A percentile compares a stretch with the other conserved stretches of the same genome.
These are phyloP conservation scores for Limanda limanda DNA, from an alignment of 2,113 vertebrate species.

Conservation along the genomic window DNA sequence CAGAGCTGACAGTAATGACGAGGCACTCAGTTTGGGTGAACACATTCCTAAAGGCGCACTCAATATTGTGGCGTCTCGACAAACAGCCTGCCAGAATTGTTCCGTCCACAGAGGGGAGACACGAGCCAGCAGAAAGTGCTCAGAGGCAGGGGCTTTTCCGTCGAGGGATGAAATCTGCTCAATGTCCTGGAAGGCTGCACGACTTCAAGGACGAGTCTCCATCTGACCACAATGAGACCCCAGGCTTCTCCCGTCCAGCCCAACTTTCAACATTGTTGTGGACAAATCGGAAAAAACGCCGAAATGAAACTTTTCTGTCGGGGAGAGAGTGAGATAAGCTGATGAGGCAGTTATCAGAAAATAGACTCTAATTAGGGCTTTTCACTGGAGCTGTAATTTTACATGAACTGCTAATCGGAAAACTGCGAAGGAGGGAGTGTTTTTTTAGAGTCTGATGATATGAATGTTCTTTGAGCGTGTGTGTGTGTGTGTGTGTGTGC, in stretches of 20 bases:
- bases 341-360: constrained; percentile 70
- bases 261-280: constrained; percentile 29
- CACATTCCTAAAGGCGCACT: constrained; percentile 60
- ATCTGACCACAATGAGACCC: constrained; percentile 40
- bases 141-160: constrained; percentile 44
- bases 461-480: neutral
- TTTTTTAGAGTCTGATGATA: constrained; percentile 23
- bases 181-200: constrained; percentile 66
- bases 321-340: constrained; percentile 44
- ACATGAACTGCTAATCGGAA: constrained; percentile 49
- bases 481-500: neutral
- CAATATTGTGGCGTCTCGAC: constrained; percentile 77
- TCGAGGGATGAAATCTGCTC: constrained; percentile 62
- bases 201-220: constrained; percentile 66
- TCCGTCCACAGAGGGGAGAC: constrained; percentile 55
- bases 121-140: constrained; percentile 54
- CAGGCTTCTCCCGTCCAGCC: constrained; percentile 23
- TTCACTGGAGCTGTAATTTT: constrained; percentile 45
- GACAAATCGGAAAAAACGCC: constrained; percentile 41
- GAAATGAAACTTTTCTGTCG: constrained; percentile 41
- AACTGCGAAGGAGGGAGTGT: constrained; percentile 15
- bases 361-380: constrained; percentile 53
- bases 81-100: constrained; percentile 72
- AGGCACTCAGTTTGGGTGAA: constrained; percentile 49
- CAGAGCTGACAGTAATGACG: constrained; percentile 45